These are phyloP conservation scores for Spilogale gracilis DNA, from an alignment of 2,113 vertebrate species.

Conservation along the genomic window DNA sequence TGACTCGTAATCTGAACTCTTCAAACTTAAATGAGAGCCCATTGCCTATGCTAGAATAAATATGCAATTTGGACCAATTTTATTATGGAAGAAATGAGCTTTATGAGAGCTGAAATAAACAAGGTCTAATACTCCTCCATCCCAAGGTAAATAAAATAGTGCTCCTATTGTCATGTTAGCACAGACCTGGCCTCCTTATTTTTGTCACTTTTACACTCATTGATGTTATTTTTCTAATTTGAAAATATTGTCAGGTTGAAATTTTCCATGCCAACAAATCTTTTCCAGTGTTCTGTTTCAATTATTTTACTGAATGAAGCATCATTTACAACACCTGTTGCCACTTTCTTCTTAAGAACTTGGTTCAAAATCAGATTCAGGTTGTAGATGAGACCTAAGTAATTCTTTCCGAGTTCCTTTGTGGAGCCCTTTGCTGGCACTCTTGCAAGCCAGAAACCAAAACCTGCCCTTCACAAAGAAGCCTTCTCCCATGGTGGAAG, in stretches of 20 bases:
- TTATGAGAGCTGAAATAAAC: background rate
- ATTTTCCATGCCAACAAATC: background rate
- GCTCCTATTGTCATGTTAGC: conserved; percentile 11
- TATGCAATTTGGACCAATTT: background rate
- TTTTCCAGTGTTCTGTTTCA: background rate
- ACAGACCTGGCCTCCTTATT: background rate
- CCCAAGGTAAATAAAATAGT: background rate
- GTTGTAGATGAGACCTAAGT: background rate
- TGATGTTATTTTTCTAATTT: background rate
- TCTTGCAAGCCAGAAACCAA: background rate
- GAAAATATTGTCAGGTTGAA: background rate
- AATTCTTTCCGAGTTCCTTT: background rate
- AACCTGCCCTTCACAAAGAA: background rate
- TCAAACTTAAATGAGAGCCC: background rate
- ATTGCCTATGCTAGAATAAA: background rate
- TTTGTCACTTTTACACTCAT: background rate
- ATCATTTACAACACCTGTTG: background rate
- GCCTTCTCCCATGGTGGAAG: background rate
- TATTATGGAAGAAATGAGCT: background rate
- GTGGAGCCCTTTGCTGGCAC: background rate
- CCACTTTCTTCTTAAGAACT: conserved; percentile 31
- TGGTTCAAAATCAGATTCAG: conserved; percentile 10
- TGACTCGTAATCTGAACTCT: background rate
- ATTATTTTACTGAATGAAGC: background rate
- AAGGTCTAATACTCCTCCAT: background rate